A percentile compares a stretch with the other conserved stretches of the same genome.
phyloP scores from a whole-genome alignment of 2,113 vertebrate species.

The Macquaria australasica region DNA sequence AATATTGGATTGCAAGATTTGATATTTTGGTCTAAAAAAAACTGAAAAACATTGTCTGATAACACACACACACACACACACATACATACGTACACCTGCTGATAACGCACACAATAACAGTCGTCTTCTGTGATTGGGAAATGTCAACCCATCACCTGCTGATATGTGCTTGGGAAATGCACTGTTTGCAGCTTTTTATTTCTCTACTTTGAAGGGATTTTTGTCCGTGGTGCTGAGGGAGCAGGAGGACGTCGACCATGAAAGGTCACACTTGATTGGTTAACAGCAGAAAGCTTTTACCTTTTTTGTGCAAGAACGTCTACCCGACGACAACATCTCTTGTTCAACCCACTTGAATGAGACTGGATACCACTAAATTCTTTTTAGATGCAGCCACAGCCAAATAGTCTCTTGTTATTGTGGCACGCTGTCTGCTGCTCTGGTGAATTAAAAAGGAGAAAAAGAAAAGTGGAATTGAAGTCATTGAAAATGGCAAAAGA shows the following conservation, averaged over 20 bases:
- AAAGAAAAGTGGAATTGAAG: neutral
- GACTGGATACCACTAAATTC: conserved; percentile 48
- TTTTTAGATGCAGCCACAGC: conserved; percentile 46
- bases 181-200: conserved; percentile 58
- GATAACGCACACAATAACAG: conserved; percentile 45
- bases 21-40: too few species aligned
- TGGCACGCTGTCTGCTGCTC: conserved; percentile 26
- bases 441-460: conserved; percentile 12
- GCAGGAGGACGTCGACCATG: conserved; percentile 52
- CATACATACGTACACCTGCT: conserved; percentile 15
- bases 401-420: conserved; percentile 52
- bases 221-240: conserved; percentile 14
- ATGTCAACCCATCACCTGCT: conserved; percentile 63
- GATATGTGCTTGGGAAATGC: conserved; percentile 18
- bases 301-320: conserved; percentile 57
- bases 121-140: conserved; percentile 49
- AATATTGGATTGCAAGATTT: too few species aligned
- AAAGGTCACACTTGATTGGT: conserved; percentile 76
- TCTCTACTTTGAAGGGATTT: conserved; percentile 55
- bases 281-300: conserved; percentile 77
- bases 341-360: conserved; percentile 48
- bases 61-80: conserved; percentile 10
- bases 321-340: conserved; percentile 45
- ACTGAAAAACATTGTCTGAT: neutral
- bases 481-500: neutral